Evolutionary conservation across 2,888 invertebrate species (phyloP).

Genomic region (Microplitis deprimator): DNA sequence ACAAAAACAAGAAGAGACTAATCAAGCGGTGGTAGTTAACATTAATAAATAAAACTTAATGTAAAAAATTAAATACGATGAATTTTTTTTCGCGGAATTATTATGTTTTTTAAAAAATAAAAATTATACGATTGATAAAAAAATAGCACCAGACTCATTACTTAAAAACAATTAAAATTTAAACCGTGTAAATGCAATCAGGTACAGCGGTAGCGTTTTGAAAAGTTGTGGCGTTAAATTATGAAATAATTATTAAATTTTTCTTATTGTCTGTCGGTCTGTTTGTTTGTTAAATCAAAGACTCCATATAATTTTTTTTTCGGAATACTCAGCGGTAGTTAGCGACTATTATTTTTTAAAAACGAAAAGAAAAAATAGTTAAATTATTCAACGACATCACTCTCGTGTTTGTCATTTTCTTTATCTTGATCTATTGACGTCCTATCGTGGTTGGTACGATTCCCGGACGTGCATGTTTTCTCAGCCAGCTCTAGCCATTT

Average conservation of each 20-base stretch:
- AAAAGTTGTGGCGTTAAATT: constrained; percentile 4
- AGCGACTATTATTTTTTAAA: constrained; percentile 2
- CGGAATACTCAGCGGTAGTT: constrained; percentile 32
- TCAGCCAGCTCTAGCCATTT: constrained; percentile 87
- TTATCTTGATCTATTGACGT: constrained; percentile 51
- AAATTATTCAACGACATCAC: constrained; percentile 38
- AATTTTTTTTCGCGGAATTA: no score
- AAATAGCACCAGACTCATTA: not conserved
- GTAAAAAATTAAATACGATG: not conserved
- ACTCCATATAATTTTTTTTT: constrained; percentile 41
- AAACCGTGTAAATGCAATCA: constrained; percentile 41
- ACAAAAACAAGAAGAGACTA: not conserved
- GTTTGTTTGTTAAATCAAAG: constrained; percentile 40
- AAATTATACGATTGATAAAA: not conserved
- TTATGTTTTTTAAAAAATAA: not conserved
- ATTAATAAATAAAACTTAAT: not conserved
- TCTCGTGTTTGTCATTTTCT: constrained; percentile 57
- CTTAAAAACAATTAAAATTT: constrained; percentile 9
- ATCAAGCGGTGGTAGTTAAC: not conserved
- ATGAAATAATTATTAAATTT: not conserved
- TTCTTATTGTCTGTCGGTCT: constrained; percentile 10
- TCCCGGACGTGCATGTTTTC: constrained; percentile 55
- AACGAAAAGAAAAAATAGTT: not conserved
- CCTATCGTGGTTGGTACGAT: constrained; percentile 68
- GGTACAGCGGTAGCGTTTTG: constrained; percentile 42